Base-by-base conservation (phyloP, 2,888 invertebrate genomes). In the Timema podura region DNA sequence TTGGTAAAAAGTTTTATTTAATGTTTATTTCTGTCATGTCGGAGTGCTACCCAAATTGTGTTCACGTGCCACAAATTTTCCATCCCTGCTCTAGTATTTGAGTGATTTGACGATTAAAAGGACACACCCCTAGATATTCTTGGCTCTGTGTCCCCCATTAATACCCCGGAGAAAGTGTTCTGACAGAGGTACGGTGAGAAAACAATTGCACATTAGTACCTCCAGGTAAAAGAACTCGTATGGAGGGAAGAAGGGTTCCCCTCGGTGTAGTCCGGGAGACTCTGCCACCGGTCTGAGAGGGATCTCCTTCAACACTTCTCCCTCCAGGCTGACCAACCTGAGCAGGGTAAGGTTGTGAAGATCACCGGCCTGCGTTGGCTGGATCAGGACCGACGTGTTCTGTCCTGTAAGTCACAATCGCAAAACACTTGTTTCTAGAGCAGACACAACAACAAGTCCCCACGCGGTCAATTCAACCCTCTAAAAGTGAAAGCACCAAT, bases 171-270 rank as follows among this genome's bases (percentile, higher is more conserved):
- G 30, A 30, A 46, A 16, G 61, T 57, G 48, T 45, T 47, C 30
- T 69, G 64, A 48, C 45, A 59, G 45, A 10, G 51, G 54, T 6
- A 16, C 7, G n/a, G 1, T 7, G 54, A 54, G 16, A n/a, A 54
- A 54, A 61, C 61, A 44, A 45, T 30, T 15, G 61, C 57, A 57
- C 13, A n/a, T 16, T 30, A 30, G 30, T 61, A 61, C 61, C 61
- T 61, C 61, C 61, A 91, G 82, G 78, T 89, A 88, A 79, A 90
- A 91, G 75, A 87, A 85, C 5, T 85, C 85, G 45, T 86, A 82
- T 0, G 90, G 90, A 2, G 90, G 89, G 64, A 86, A 77, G 75
- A 90, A 88, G 0, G 86, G 83, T 1, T 86, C 83, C 0, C 87
- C 85, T 51, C 82, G 78, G 77, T 87, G 90, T 0, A 81, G 69